These are phyloP conservation scores for Lochmaea capreae DNA, from an alignment of 2,888 invertebrate genomes.

Conservation along the genomic window DNA sequence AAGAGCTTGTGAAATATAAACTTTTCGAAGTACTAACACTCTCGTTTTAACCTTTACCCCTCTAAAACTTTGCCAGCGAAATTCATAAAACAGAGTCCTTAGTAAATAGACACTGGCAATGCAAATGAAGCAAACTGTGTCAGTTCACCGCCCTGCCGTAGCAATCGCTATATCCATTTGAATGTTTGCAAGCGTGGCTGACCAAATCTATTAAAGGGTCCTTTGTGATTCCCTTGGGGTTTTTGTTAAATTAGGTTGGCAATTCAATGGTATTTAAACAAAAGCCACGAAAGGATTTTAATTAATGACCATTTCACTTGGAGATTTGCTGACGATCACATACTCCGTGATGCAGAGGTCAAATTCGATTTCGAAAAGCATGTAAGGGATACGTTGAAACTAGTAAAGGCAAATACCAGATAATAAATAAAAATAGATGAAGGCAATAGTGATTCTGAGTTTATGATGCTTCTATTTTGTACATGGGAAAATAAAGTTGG, in stretches of 20 bases:
- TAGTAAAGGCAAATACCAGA: neutral
- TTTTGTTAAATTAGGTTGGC: constrained; percentile 41
- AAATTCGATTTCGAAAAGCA: neutral
- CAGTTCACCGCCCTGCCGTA: constrained; percentile 29
- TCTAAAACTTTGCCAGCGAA: constrained; percentile 24
- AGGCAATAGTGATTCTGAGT: no score
- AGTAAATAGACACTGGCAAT: constrained; percentile 55
- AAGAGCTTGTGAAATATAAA: no score
- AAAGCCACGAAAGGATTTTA: constrained; percentile 31
- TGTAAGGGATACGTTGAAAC: neutral
- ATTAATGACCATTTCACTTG: constrained; percentile 25
- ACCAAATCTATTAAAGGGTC: constrained; percentile 43
- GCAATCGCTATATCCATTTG: constrained; percentile 25
- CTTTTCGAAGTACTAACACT: neutral
- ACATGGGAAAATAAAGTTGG: no score
- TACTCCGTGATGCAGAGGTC: neutral
- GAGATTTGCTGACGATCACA: constrained; percentile 27
- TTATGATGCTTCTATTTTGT: no score
- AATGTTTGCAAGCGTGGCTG: constrained; percentile 40
- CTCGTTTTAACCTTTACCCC: neutral
- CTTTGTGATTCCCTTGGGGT: constrained; percentile 36
- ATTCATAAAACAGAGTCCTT: constrained; percentile 46
- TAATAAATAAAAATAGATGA: neutral
- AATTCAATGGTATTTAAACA: constrained; percentile 37
- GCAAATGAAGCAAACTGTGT: constrained; percentile 54